These are phyloP conservation scores for Colistium nudipinnis DNA, from an alignment of 2,113 vertebrate species.

Conservation along the genomic window DNA sequence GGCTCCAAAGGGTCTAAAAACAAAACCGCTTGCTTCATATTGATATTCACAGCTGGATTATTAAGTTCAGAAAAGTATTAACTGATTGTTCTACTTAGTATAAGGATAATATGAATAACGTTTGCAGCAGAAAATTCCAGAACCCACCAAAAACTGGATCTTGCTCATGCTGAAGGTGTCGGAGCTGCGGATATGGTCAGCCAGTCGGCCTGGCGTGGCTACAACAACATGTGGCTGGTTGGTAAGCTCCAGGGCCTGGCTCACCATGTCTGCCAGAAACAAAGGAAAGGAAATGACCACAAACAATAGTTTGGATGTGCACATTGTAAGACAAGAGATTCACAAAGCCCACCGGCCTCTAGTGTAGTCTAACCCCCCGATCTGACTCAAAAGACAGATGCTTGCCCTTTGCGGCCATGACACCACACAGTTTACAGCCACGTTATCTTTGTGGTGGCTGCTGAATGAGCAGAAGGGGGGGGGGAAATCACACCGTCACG, in stretches of 20 bases:
- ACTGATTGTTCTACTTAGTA: too few relatives aligned
- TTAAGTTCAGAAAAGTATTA: not conserved
- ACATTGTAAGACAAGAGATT: too few relatives aligned
- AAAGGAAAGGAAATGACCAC: not conserved
- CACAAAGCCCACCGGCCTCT: too few relatives aligned
- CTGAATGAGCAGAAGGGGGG: not conserved
- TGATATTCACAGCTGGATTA: not conserved
- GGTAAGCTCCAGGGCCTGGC: slow-evolving; percentile 89
- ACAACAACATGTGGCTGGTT: slow-evolving; percentile 92
- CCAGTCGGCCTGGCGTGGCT: slow-evolving; percentile 90
- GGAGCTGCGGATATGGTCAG: slow-evolving; percentile 93
- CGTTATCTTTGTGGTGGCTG: not conserved
- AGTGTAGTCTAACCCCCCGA: too few relatives aligned
- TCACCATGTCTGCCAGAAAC: slow-evolving; percentile 87
- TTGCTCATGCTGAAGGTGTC: slow-evolving; percentile 89
- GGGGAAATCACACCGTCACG: not conserved
- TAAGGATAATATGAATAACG: too few relatives aligned
- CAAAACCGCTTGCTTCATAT: too few relatives aligned
- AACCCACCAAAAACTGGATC: slow-evolving; percentile 87
- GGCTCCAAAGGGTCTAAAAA: too few relatives aligned
- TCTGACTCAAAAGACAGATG: too few relatives aligned
- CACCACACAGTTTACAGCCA: too few relatives aligned
- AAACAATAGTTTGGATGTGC: slow-evolving; percentile 1
- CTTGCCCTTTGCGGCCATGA: too few relatives aligned
- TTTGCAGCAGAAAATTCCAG: not conserved